Conservation (phyloP, 92 coral and sea anemone genomes). For the Bergia puertoricense region DNA sequence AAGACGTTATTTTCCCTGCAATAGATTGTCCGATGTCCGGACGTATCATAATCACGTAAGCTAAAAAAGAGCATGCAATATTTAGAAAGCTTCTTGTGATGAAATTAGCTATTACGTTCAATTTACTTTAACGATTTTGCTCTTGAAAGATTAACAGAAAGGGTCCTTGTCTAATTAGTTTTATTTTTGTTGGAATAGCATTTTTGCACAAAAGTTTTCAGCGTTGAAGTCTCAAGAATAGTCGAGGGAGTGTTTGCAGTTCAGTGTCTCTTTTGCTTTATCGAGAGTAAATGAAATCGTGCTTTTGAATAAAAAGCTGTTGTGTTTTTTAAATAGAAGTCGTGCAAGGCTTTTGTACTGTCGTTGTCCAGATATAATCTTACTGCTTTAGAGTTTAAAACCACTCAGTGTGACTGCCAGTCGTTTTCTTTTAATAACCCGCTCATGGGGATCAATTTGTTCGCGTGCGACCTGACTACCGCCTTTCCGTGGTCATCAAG, state of each 20-base stretch:
- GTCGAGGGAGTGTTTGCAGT: not conserved
- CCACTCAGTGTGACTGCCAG: not conserved
- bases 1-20: not conserved
- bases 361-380: not conserved
- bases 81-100: constrained; percentile 18
- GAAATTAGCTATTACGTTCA: constrained; percentile 20
- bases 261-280: constrained; percentile 14
- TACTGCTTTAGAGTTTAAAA: not conserved
- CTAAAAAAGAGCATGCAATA: not conserved
- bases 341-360: not conserved
- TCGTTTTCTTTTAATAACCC: not conserved
- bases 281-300: not conserved
- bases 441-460: not conserved
- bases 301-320: not conserved
- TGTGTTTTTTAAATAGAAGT: not conserved
- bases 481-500: not conserved
- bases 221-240: not conserved
- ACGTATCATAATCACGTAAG: not conserved
- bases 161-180: not conserved
- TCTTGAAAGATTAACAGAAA: not conserved
- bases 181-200: not conserved
- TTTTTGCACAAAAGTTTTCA: not conserved
- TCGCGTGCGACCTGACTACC: constrained; percentile 22
- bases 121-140: constrained; percentile 21
- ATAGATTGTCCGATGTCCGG: not conserved